These are phyloP conservation scores for Alectura lathami DNA, from an alignment of 2,113 vertebrate species.

Conservation along the genomic window DNA sequence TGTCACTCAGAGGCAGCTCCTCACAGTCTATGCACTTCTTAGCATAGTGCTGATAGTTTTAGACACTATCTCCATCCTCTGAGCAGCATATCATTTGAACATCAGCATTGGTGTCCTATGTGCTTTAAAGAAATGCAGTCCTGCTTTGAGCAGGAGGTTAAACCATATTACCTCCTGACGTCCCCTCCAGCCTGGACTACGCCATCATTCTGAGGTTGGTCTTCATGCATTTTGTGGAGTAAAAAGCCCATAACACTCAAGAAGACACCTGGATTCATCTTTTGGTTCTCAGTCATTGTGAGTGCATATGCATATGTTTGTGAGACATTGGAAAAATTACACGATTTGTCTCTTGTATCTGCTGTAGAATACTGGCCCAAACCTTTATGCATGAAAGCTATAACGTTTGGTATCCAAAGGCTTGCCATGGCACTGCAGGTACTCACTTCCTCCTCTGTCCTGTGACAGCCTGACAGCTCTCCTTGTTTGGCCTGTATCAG, in stretches of 20 bases:
- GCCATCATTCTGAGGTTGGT: not conserved
- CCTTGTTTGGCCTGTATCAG: not conserved
- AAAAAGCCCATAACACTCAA: not conserved
- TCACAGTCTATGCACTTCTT: too few relatives aligned
- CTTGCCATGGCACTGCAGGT: not conserved
- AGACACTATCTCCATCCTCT: not conserved
- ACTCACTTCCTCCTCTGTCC: not conserved
- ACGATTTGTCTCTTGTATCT: rapidly evolving
- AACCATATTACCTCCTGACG: not conserved
- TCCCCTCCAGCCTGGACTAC: not conserved
- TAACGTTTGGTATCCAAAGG: not conserved
- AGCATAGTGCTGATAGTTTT: not conserved
- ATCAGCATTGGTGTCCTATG: not conserved
- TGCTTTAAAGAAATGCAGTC: not conserved
- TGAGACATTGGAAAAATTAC: not conserved
- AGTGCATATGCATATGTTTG: not conserved
- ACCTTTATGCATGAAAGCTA: not conserved
- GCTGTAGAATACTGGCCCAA: not conserved
- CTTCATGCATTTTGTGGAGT: not conserved
- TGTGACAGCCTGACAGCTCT: not conserved
- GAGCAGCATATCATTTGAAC: not conserved
- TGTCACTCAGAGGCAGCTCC: too few relatives aligned
- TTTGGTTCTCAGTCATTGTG: not conserved
- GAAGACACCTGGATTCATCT: not conserved
- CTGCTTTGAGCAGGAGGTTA: not conserved